Evolutionary conservation across 37 sponge, comb jelly and placozoan genomes (phyloP).

Genomic region (Cliona cf. orientalis): DNA sequence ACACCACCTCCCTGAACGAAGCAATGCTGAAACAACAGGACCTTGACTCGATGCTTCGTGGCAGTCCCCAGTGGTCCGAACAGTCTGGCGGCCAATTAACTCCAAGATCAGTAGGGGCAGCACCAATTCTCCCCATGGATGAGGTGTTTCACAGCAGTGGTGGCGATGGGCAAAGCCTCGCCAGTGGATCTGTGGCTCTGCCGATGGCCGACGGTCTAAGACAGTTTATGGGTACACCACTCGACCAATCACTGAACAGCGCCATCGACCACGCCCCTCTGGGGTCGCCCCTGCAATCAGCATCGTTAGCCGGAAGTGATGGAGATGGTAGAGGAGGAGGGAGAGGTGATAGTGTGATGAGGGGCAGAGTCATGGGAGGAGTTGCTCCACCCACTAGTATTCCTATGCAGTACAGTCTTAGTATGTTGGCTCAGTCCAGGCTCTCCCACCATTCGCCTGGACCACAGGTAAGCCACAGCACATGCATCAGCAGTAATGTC

Average conservation of each 20-base stretch:
- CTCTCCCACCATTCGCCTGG: conserved; percentile 26
- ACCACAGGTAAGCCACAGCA: conserved; percentile 8
- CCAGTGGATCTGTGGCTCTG: not conserved
- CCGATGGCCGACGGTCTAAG: not conserved
- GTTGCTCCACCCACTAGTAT: no score
- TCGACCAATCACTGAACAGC: conserved; percentile 6
- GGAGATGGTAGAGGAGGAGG: no score
- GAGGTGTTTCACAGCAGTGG: not conserved
- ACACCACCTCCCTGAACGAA: no score
- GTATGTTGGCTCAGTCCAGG: conserved; percentile 1
- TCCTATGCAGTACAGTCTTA: conserved; percentile 3
- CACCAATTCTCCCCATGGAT: conserved; percentile 10
- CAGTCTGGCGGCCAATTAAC: not conserved
- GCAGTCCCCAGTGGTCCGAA: not conserved
- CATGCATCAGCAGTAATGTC: not conserved
- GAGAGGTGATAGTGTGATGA: no score
- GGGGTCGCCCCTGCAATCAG: conserved; percentile 8
- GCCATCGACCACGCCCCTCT: conserved; percentile 1
- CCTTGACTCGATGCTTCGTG: no score
- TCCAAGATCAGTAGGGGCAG: conserved; percentile 3
- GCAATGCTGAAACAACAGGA: no score
- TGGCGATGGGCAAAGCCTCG: no score
- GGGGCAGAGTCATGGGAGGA: no score
- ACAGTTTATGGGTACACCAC: conserved; percentile 1
- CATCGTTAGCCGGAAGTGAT: not conserved